phyloP scores from a whole-genome alignment of 30 jellyfish, hydroid and myxozoan species.

The Nemopilema nomurai region DNA sequence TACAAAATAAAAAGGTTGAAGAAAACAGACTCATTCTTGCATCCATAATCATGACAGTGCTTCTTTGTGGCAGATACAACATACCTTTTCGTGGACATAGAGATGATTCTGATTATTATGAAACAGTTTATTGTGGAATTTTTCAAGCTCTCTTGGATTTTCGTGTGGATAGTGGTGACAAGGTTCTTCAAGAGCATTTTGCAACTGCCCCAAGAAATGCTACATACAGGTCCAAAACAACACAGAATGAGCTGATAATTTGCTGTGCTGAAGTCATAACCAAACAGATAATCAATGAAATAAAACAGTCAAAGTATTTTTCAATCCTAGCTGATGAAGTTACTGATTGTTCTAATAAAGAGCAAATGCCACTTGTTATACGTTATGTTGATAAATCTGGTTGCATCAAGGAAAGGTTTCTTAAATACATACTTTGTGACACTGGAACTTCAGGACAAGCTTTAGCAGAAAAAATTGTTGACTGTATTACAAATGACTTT shows the following conservation, averaged over 20 bases:
- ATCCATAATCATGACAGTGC: neutral
- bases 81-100: slow-evolving; percentile 56
- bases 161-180: slow-evolving; percentile 25
- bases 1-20: neutral
- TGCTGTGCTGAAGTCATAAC: slow-evolving; percentile 37
- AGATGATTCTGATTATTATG: slow-evolving; percentile 25
- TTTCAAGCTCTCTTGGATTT: slow-evolving; percentile 7
- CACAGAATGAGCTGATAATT: slow-evolving; percentile 48
- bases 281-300: slow-evolving; percentile 11
- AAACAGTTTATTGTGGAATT: slow-evolving; percentile 3
- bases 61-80: slow-evolving; percentile 13
- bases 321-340: slow-evolving; percentile 67
- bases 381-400: slow-evolving; percentile 22
- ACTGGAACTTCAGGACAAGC: slow-evolving; percentile 32
- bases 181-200: slow-evolving; percentile 8
- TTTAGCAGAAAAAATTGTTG: slow-evolving; percentile 1
- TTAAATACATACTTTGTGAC: slow-evolving; percentile 17
- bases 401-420: slow-evolving; percentile 1
- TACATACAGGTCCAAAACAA: slow-evolving; percentile 58
- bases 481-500: slow-evolving; percentile 7
- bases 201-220: slow-evolving; percentile 59
- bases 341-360: slow-evolving; percentile 17
- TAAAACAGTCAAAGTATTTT: slow-evolving; percentile 19
- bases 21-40: neutral
- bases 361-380: slow-evolving; percentile 35